These are phyloP conservation scores for Aurelia aurita DNA, from an alignment of 30 jellyfish, hydroid and myxozoan species.

Conservation along the genomic window DNA sequence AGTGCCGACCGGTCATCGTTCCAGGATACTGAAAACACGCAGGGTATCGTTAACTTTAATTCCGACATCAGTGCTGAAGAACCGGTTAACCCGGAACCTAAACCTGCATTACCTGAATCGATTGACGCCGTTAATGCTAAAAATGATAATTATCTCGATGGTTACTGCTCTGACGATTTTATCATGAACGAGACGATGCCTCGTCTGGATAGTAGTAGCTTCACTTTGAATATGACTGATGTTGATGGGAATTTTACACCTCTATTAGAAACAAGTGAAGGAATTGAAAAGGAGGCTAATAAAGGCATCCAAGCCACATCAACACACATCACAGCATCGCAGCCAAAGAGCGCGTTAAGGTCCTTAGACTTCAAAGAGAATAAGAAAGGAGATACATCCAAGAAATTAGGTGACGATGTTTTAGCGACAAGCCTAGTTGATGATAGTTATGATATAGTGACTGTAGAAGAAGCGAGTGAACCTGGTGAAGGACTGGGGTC, in stretches of 20 bases:
- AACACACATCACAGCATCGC: neutral
- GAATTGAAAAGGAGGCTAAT: neutral
- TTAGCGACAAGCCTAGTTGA: conserved; percentile 27
- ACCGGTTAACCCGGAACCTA: neutral
- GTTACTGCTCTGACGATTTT: conserved; percentile 30
- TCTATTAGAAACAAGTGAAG: neutral
- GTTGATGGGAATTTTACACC: neutral
- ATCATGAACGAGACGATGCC: conserved; percentile 47
- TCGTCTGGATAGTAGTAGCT: conserved; percentile 10
- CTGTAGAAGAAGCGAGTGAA: conserved; percentile 18
- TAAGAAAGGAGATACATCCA: neutral
- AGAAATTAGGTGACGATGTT: neutral
- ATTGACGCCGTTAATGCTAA: neutral
- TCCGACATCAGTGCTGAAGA: neutral
- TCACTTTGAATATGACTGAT: conserved; percentile 20
- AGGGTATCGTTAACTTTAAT: neutral
- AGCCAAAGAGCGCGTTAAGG: conserved; percentile 39
- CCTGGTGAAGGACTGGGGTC: neutral
- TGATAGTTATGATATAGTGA: conserved; percentile 28
- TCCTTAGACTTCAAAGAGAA: neutral
- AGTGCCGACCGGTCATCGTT: too few species aligned
- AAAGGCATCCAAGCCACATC: neutral
- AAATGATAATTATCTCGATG: neutral
- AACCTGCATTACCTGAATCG: neutral
- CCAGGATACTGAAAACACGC: neutral